Base-by-base conservation (phyloP, 2,888 invertebrate species). In the Pemphredon lugubris region DNA sequence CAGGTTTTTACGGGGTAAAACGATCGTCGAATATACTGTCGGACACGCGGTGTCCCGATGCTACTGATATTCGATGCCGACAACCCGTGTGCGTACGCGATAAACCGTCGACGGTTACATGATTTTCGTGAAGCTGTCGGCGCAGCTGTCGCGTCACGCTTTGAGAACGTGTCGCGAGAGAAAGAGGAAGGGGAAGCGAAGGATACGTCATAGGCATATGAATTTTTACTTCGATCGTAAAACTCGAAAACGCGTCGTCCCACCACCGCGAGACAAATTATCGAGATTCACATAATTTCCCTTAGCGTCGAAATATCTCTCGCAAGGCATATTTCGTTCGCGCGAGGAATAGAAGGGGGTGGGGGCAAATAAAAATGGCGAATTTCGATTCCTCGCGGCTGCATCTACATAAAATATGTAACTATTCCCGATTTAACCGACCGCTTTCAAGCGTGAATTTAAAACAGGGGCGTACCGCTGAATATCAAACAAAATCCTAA, bases 101-200 rank as follows among this genome's bases (percentile, higher is more conserved):
- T 63, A 70, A 66, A 70, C 50, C 45, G 50, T 16, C 59, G 71
- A 71, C 75, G 64, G 75, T 76, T 75, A 61, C 40, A 61, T 59
- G 67, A 76, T 75, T 76, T 76, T 76, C 64, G 67, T 51, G 51
- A 65, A 67, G 60, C 64, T 68, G 67, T 58, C 60, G 54, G 57
- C 64, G 58, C 75, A 76, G 75, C 75, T 76, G 75, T 55, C 75
- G 75, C 64, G 54, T 71, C 71, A 64, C 58, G 75, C 72, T 64
- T 65, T 40, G 67, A 51, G 75, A 68, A 64, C 71, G 64, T 58
- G 74, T 61, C 67, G 57, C 63, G 60, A 18, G 47, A 26, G 20
- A 23, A 40, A 54, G 16, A 26, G 50, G 40, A 53, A 45, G 44
- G 26, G 21, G 30, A 44, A 34, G 58, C 45, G 5, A 18, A 21